Evolutionary conservation across 2,888 invertebrate species (phyloP), one percentile per base, ranked within the genome.

Genomic region (Macropis europaea): DNA sequence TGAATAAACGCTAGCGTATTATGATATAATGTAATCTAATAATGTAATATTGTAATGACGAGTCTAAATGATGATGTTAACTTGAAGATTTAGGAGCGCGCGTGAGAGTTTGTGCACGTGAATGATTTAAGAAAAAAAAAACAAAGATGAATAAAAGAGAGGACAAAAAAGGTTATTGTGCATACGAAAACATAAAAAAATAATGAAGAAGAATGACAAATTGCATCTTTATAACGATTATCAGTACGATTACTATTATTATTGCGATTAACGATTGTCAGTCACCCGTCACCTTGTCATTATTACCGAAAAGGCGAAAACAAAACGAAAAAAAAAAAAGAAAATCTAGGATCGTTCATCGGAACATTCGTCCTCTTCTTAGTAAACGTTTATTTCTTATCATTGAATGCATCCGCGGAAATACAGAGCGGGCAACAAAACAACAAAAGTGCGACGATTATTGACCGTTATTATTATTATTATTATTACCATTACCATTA

Each of bases 21-120:
- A 89, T 84, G 89, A 89, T 88, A 89, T 88, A 88, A 88, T 89
- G 89, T 90, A 89, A 89, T 90, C 89, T 89, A 89, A 89, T 89
- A 88, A 89, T 90, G 90, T 90, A 90, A 89, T 89, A 89, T 89
- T 90, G 88, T 90, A 89, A 89, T 90, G 89, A 90, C 87, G 89
- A 89, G 88, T 88, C 88, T 90, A 90, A 90, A 87, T 90, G 89
- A 89, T 86, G 85, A 88, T 88, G 85, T 89, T 89, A 86, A 89
- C 89, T 89, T 90, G 88, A 88, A 82, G 82, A 87, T 87, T 73
- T 86, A 86, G 84, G 79, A 86, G 86, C 82, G 87, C 88, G 88
- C 89, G 88, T 87, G 86, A 86, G 85, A 86, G 83, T 62, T 69
- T 66, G 67, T 86, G 87, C 86, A 87, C 87, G 77, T 77, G 77